Percentiles rank a stretch among this genome's conserved stretches.
These are phyloP conservation scores for Slavum lentiscoides DNA, from an alignment of 2,888 invertebrate species.

Conservation along the genomic window DNA sequence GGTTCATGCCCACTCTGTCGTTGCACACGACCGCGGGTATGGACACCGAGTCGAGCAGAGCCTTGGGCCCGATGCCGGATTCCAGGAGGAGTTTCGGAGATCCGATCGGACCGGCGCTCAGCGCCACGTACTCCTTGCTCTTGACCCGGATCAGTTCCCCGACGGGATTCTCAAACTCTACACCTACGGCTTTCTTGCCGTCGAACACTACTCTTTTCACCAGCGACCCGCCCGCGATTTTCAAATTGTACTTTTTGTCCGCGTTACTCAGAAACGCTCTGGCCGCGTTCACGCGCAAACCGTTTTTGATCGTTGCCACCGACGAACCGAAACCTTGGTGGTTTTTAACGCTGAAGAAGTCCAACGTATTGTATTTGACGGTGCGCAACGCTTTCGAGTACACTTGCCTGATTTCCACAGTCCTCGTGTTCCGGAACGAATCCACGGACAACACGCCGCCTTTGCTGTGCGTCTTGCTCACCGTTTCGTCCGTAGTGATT, in stretches of 20 bases:
- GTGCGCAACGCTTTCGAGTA: constrained; percentile 56
- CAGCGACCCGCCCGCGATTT: constrained; percentile 13
- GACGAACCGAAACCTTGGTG: constrained; percentile 56
- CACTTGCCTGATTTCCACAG: constrained; percentile 1
- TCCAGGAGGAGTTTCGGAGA: constrained; percentile 71
- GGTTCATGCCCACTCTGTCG: constrained; percentile 55
- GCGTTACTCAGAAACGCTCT: constrained; percentile 57
- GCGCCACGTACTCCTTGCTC: constrained; percentile 67
- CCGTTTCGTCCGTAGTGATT: constrained; percentile 59
- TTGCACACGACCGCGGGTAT: constrained; percentile 61
- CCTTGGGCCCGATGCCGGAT: constrained; percentile 67
- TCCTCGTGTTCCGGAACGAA: constrained; percentile 23
- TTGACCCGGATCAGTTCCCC: constrained; percentile 66
- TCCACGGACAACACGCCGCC: constrained; percentile 58
- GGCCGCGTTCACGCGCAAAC: constrained; percentile 61
- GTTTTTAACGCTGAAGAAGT: constrained; percentile 58
- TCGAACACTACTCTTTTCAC: constrained; percentile 65
- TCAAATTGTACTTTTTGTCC: constrained; percentile 37
- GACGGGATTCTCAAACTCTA: constrained; percentile 67
- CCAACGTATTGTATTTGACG: constrained; percentile 59
- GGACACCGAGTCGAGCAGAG: constrained; percentile 61
- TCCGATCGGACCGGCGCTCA: constrained; percentile 70
- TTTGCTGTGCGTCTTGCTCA: constrained; percentile 60
- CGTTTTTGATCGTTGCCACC: constrained; percentile 56
- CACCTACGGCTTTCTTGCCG: constrained; percentile 69